Evolutionary conservation across 2,113 vertebrate genomes (phyloP).

Genomic region (Grallaria varia): DNA sequence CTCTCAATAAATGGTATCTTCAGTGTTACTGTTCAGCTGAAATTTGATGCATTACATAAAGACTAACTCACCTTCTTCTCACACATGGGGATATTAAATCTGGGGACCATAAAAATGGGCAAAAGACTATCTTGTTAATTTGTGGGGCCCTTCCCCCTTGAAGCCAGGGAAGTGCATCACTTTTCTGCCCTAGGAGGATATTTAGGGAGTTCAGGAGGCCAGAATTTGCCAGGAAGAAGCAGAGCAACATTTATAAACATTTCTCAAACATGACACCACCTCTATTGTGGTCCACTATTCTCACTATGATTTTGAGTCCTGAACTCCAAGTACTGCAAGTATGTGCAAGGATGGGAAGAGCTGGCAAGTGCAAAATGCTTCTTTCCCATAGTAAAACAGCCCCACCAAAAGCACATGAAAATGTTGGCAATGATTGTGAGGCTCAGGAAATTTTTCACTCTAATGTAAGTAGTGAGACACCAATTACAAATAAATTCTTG

Average conservation of each 20-base stretch:
- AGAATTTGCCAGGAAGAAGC: neutral
- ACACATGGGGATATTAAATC: neutral
- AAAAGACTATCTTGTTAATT: neutral
- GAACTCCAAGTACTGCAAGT: neutral
- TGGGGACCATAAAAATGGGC: neutral
- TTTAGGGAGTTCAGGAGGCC: neutral
- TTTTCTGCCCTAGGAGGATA: neutral
- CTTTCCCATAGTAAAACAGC: neutral
- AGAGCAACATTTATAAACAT: neutral
- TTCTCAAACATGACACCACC: neutral
- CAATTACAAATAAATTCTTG: constrained; percentile 7
- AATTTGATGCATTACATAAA: neutral
- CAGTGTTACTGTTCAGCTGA: neutral
- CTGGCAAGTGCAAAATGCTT: neutral
- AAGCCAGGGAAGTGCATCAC: neutral
- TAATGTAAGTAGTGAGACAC: neutral
- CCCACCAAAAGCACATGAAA: neutral
- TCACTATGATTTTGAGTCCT: neutral
- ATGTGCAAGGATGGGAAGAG: neutral
- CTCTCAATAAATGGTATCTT: neutral
- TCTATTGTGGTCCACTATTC: neutral
- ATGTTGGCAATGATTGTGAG: neutral
- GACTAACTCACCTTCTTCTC: neutral
- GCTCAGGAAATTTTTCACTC: neutral
- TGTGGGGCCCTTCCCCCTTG: neutral